Conservation (phyloP, 2,888 invertebrate species). For the Morpho achilles region DNA sequence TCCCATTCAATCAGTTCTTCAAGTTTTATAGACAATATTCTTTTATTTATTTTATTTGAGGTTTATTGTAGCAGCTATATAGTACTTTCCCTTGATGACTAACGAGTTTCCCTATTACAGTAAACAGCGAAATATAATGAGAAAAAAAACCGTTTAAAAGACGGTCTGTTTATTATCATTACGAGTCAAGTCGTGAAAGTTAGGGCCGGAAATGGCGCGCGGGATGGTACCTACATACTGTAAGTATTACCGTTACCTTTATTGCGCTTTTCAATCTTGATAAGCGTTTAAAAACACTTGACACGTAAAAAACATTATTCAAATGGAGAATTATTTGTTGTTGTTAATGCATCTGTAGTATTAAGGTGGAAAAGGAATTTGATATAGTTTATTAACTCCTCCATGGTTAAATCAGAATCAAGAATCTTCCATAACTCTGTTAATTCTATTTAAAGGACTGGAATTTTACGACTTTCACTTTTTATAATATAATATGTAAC, state of each 20-base stretch:
- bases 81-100: slow-evolving; percentile 17
- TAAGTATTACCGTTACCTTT: slow-evolving; percentile 44
- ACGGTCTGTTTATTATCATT: slow-evolving; percentile 69
- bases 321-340: slow-evolving; percentile 2
- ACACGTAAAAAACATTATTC: slow-evolving; percentile 14
- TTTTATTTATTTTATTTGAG: no score
- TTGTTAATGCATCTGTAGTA: neutral
- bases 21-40: no score
- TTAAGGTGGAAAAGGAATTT: no score
- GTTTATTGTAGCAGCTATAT: no score
- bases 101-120: slow-evolving; percentile 47
- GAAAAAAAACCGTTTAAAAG: slow-evolving; percentile 53
- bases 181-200: slow-evolving; percentile 65
- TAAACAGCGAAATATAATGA: slow-evolving; percentile 47
- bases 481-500: no score
- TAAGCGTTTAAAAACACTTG: slow-evolving; percentile 27
- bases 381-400: no score
- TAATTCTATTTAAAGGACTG: no score
- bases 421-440: no score
- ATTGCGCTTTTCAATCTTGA: slow-evolving; percentile 43
- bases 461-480: no score
- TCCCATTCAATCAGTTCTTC: no score
- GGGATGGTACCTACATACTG: slow-evolving; percentile 40
- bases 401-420: no score
- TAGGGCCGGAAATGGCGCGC: slow-evolving; percentile 66